Evolutionary conservation across 2,888 invertebrate species (phyloP), one percentile per base, ranked within the genome.

Genomic region (Orthonevra nobilis): DNA sequence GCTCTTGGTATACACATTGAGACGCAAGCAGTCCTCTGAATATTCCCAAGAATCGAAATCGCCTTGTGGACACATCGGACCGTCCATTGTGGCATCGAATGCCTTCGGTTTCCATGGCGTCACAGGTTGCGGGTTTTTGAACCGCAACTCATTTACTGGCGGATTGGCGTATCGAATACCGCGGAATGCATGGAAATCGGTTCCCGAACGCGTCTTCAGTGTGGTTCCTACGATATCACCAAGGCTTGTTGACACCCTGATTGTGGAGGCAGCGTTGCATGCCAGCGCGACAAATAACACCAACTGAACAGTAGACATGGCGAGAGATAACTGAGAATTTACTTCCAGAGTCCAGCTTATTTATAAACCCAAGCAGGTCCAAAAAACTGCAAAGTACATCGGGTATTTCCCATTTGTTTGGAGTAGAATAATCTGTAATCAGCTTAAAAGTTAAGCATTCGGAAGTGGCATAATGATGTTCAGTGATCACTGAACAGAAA

Each of bases 11-110:
- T 91, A 92, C 3, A 92, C 90, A 83, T 92, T 92, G 9, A 92
- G 83, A 5, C 90, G 88, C 12, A 92, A 85, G 81, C 92, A 92
- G 82, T 92, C 92, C 83, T 92, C 92, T 1, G 90, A 90, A 12
- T 88, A 82, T 60, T 84, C 79, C 1, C 83, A 81, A 64, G 83
- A 61, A 42, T 84, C 83, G 1, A 61, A 30, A 14, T 87, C 85
- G 0, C 87, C 87, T 81, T 89, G 89, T 0, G 91, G 91, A 75
- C 92, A 92, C 38, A 90, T 88, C 0, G 91, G 91, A 0, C 91
- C 92, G 54, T 92, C 92, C 66, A 86, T 63, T 0, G 89, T 90
- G 0, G 91, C 92, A 83, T 92, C 90, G 40, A 90, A 90, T 0
- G 88, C 85, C 0, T 81, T 83, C 0, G 86, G 87, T 0, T 85